Evolutionary conservation across 2,797 vertebrate genomes (phyloP).

Genomic region (Sus cebifrons): DNA sequence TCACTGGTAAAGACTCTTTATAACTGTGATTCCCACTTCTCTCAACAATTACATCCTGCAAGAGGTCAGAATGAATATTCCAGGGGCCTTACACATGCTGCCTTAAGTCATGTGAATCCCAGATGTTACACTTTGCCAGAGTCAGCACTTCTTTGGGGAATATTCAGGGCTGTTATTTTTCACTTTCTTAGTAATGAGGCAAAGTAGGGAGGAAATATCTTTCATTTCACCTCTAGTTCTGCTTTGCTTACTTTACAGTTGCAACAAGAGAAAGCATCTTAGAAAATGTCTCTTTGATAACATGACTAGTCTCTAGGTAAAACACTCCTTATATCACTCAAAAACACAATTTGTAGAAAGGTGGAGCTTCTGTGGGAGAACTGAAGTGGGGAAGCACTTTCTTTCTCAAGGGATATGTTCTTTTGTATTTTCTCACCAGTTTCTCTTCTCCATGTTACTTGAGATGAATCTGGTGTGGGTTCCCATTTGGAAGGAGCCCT

Average conservation of each 20-base stretch:
- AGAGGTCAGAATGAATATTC: conserved; percentile 67
- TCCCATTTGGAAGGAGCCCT: neutral
- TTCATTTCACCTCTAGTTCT: neutral
- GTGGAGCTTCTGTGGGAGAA: neutral
- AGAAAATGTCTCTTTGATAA: conserved; percentile 40
- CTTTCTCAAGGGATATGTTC: neutral
- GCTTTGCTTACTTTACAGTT: conserved; percentile 33
- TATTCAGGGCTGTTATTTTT: conserved; percentile 35
- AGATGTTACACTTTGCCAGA: neutral
- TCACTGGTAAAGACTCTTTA: conserved; percentile 65
- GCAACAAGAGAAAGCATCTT: neutral
- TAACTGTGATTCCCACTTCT: conserved; percentile 64
- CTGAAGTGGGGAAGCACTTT: neutral
- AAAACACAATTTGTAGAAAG: neutral
- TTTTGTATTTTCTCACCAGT: neutral
- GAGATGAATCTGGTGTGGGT: neutral
- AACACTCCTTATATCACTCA: neutral
- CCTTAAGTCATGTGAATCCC: conserved; percentile 31
- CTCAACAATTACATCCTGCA: conserved; percentile 57
- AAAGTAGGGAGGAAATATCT: neutral
- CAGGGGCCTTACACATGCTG: neutral
- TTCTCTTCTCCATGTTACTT: neutral
- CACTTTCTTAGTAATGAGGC: neutral
- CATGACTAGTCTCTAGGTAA: neutral
- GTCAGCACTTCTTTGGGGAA: neutral